phyloP scores from a whole-genome alignment of 2,888 invertebrate species.

The Blastobasis adustella region DNA sequence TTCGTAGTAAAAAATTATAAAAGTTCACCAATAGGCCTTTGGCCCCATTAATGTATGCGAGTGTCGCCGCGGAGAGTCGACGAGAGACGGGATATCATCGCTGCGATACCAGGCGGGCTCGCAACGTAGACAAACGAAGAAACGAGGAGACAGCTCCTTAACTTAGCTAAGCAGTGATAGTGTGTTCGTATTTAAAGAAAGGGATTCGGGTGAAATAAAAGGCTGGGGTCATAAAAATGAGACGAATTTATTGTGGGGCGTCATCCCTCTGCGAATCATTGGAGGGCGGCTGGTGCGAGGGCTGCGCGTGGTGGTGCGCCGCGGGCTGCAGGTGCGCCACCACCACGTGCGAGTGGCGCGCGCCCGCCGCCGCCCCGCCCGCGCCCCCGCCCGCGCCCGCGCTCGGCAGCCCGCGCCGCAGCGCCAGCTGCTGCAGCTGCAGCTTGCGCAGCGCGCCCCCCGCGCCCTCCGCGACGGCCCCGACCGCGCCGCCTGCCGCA shows the following conservation, averaged over 20 bases:
- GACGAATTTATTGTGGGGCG: background rate
- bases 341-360: constrained; percentile 36
- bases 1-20: too few relatives aligned
- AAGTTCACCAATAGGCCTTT: too few relatives aligned
- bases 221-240: background rate
- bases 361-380: constrained; percentile 13
- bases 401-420: constrained; percentile 29
- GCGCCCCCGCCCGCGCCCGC: constrained; percentile 27
- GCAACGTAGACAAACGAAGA: too few relatives aligned
- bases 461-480: constrained; percentile 13
- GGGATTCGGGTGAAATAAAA: background rate
- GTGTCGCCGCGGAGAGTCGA: too few relatives aligned
- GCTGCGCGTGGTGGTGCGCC: constrained; percentile 2
- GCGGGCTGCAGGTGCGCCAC: constrained; percentile 45
- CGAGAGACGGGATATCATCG: too few relatives aligned
- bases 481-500: constrained; percentile 22
- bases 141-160: too few relatives aligned
- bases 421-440: constrained; percentile 41
- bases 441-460: constrained; percentile 23
- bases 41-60: too few relatives aligned
- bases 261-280: background rate
- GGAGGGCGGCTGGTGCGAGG: background rate
- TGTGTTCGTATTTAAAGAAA: background rate
- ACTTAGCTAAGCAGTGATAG: too few relatives aligned
- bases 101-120: too few relatives aligned